Evolutionary conservation across 2,113 vertebrate genomes (phyloP).

Genomic region (Xenopus borealis): DNA sequence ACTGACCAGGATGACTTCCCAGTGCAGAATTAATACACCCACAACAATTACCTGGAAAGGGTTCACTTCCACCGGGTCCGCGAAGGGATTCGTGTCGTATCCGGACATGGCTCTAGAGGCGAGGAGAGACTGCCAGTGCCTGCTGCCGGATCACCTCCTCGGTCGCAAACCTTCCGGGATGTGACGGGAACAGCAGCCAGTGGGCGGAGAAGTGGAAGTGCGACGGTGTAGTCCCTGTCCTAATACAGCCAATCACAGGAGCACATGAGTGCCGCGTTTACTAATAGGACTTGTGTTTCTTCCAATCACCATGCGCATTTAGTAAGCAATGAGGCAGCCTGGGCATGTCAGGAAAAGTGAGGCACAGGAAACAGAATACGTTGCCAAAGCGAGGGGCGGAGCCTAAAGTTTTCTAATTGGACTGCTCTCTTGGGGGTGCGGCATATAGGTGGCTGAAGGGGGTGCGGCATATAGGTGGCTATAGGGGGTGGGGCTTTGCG

Average conservation of each 20-base stretch:
- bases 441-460: not conserved
- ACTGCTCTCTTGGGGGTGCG: too few species aligned
- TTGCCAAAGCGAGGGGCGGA: not conserved
- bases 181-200: conserved; percentile 55
- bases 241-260: not conserved
- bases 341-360: too few species aligned
- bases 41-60: conserved; percentile 80
- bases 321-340: too few species aligned
- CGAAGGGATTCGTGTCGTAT: conserved; percentile 87
- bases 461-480: not conserved
- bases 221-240: not conserved
- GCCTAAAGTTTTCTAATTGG: not conserved
- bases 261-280: too few species aligned
- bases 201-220: conserved; percentile 43
- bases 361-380: too few species aligned
- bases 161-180: conserved; percentile 5
- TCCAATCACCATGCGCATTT: too few species aligned
- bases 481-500: not conserved
- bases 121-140: conserved; percentile 42
- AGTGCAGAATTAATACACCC: too few species aligned
- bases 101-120: conserved; percentile 71
- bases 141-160: conserved; percentile 47
- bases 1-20: too few species aligned
- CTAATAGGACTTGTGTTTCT: not conserved
- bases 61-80: conserved; percentile 85